Conservation (phyloP, 2,888 invertebrate genomes). For the Linnaemya vulpina region DNA sequence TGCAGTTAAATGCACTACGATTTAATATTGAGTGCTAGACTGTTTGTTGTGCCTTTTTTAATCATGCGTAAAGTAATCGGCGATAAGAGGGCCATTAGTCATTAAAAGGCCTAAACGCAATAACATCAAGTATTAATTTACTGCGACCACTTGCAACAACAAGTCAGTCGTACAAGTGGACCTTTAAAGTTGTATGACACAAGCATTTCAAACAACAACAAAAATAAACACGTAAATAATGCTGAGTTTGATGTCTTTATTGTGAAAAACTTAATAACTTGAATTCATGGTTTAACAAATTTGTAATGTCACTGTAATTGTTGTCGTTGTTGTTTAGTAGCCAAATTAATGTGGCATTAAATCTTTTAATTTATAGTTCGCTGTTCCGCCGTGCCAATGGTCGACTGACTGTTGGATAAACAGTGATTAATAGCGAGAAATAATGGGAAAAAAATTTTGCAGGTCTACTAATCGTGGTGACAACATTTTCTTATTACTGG, state of each 20-base stretch:
- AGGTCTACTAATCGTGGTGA: no score
- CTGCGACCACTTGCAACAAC: slow-evolving; percentile 36
- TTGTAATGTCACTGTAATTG: slow-evolving; percentile 14
- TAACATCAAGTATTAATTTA: slow-evolving; percentile 56
- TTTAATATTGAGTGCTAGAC: slow-evolving; percentile 34
- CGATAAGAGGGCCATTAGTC: slow-evolving; percentile 66
- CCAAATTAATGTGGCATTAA: slow-evolving; percentile 69
- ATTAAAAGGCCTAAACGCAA: slow-evolving; percentile 55
- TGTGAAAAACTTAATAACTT: slow-evolving; percentile 41
- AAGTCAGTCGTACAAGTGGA: slow-evolving; percentile 8
- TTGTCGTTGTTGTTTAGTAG: slow-evolving; percentile 54
- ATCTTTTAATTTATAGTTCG: slow-evolving; percentile 44
- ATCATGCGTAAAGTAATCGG: slow-evolving; percentile 59
- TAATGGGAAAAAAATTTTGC: background rate
- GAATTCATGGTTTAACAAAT: slow-evolving; percentile 19
- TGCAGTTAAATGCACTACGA: slow-evolving; percentile 18
- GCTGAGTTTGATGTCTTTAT: slow-evolving; percentile 38
- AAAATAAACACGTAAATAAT: slow-evolving; percentile 10
- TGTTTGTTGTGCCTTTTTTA: slow-evolving; percentile 22
- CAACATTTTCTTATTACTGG: no score
- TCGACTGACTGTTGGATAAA: background rate
- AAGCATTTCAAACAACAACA: background rate
- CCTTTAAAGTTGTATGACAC: slow-evolving; percentile 18
- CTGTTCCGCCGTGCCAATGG: background rate
- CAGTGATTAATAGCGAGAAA: slow-evolving; percentile 20